phyloP scores from a whole-genome alignment of 1,140 invertebrate genomes.

The Lordiphosa mommai region DNA sequence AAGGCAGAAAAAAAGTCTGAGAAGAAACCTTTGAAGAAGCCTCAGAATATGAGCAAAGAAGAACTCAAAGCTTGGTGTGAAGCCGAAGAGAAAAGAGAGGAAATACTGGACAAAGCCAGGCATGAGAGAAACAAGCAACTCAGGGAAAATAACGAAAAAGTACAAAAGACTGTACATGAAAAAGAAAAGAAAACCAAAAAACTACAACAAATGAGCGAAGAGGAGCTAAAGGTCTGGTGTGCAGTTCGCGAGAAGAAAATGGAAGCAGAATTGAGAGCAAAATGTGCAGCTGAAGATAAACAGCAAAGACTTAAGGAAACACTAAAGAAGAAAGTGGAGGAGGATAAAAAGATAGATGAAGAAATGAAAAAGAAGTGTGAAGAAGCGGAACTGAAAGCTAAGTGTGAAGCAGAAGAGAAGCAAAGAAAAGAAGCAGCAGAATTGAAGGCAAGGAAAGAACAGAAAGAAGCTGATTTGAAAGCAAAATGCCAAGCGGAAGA shows the following conservation, averaged over 20 bases:
- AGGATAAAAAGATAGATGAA: slow-evolving; percentile 1
- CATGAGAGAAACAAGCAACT: background rate
- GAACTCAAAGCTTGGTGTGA: slow-evolving; percentile 10
- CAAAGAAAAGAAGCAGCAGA: background rate
- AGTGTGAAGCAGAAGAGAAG: background rate
- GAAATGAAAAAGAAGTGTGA: background rate
- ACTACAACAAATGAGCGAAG: background rate
- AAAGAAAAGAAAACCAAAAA: background rate
- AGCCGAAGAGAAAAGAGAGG: slow-evolving; percentile 6
- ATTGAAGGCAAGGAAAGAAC: background rate
- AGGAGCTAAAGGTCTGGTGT: slow-evolving; percentile 11
- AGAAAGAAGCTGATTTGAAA: background rate
- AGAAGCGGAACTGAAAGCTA: background rate
- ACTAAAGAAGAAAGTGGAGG: background rate
- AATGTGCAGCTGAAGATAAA: background rate
- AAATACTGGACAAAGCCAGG: background rate
- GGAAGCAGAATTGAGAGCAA: background rate
- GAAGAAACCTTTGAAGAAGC: background rate
- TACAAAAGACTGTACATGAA: background rate
- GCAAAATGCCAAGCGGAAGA: background rate
- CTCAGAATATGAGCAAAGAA: slow-evolving; percentile 6
- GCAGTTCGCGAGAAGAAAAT: background rate
- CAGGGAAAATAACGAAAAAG: background rate
- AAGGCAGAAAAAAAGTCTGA: background rate
- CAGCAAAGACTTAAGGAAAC: background rate